Evolutionary conservation across 2,888 invertebrate species (phyloP).

Genomic region (Carcina quercana): DNA sequence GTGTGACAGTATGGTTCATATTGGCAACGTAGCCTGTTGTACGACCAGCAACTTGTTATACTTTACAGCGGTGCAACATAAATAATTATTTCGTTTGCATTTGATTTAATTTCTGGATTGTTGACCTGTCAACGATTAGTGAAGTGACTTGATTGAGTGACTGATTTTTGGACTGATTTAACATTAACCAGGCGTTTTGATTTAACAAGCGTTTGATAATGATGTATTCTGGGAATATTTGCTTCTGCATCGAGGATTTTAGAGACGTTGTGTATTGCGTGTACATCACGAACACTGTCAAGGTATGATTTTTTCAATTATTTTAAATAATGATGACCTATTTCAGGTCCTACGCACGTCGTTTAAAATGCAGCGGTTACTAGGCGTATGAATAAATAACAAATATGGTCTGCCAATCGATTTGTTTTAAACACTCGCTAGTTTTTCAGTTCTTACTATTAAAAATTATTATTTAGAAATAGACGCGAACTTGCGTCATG

Average conservation of each 20-base stretch:
- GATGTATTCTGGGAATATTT: constrained; percentile 53
- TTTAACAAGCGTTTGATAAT: no score
- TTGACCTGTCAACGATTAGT: constrained; percentile 6
- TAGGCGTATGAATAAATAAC: no score
- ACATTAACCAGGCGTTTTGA: no score
- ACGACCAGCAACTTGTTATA: constrained; percentile 30
- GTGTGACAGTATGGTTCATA: constrained; percentile 41
- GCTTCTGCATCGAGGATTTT: constrained; percentile 54
- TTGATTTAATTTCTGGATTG: not conserved
- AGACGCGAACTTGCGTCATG: no score
- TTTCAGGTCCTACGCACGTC: no score
- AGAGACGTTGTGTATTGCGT: constrained; percentile 62
- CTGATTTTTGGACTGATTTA: constrained; percentile 5
- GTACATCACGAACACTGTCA: constrained; percentile 40
- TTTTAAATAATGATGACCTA: no score
- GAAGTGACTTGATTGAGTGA: constrained; percentile 1
- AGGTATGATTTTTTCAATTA: constrained; percentile 33
- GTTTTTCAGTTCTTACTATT: no score
- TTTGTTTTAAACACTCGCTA: no score
- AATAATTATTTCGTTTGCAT: not conserved
- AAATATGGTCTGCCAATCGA: no score
- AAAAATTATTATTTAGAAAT: no score
- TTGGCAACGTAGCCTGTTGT: constrained; percentile 27
- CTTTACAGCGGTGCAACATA: constrained; percentile 4
- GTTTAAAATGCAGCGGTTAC: no score